A percentile compares a stretch with the other conserved stretches of the same genome.
These are phyloP conservation scores for Cheilosia vulpina DNA, from an alignment of 2,888 invertebrate species.

Conservation along the genomic window DNA sequence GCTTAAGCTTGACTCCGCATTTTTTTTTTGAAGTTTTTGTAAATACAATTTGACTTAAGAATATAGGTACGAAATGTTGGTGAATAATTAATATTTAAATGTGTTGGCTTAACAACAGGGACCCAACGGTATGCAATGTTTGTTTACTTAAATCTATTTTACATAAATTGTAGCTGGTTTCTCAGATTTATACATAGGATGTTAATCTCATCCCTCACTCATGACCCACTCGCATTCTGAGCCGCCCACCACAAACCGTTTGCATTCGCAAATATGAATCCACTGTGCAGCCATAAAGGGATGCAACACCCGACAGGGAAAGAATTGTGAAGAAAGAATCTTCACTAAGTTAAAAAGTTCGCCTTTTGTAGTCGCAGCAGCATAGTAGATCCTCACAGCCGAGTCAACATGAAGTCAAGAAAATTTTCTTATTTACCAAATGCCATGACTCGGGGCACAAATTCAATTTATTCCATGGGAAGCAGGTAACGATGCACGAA, in stretches of 20 bases:
- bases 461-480: constrained; percentile 72
- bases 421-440: constrained; percentile 73
- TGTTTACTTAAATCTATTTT: too few species aligned
- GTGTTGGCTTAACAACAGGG: too few species aligned
- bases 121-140: too few species aligned
- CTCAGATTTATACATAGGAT: background rate
- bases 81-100: too few species aligned
- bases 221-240: background rate
- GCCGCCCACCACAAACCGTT: constrained; percentile 11
- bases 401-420: constrained; percentile 56
- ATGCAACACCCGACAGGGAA: constrained; percentile 6
- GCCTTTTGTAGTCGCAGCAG: constrained; percentile 35
- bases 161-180: too few species aligned
- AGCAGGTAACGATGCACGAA: constrained; percentile 76
- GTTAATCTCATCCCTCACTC: constrained; percentile 6
- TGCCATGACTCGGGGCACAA: constrained; percentile 72
- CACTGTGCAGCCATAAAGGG: constrained; percentile 27
- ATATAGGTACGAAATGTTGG: too few species aligned
- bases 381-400: background rate
- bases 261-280: constrained; percentile 28
- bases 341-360: constrained; percentile 39
- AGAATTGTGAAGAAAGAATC: constrained; percentile 7
- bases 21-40: too few species aligned
- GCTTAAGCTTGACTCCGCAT: too few species aligned
- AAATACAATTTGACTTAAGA: too few species aligned